A percentile compares a stretch with the other conserved stretches of the same genome.
These are phyloP conservation scores for Drosophila fuyamai DNA, from an alignment of 1,140 invertebrate genomes.

Conservation along the genomic window DNA sequence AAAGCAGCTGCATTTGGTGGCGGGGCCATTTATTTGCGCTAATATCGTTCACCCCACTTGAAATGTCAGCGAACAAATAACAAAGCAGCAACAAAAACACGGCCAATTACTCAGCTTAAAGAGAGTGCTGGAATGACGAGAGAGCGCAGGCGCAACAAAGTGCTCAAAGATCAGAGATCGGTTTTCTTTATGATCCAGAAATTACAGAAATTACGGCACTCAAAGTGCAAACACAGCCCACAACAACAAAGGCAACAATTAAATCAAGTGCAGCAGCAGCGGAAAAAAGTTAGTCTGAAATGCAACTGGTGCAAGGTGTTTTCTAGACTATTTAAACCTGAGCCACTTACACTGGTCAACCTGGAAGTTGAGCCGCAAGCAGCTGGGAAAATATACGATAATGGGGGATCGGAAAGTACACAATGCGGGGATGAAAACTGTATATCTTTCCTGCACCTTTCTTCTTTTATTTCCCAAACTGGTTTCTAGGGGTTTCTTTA, in stretches of 20 bases:
- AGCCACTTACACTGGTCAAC: constrained; percentile 47
- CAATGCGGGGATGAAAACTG: constrained; percentile 31
- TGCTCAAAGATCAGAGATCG: constrained; percentile 29
- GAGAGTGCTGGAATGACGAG: constrained; percentile 6
- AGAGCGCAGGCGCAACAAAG: constrained; percentile 49
- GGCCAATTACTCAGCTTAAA: constrained; percentile 40
- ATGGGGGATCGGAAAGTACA: background rate
- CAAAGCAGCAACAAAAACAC: constrained; percentile 30
- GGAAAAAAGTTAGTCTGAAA: constrained; percentile 48
- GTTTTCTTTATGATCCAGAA: constrained; percentile 22
- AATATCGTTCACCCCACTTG: constrained; percentile 82
- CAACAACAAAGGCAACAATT: constrained; percentile 27
- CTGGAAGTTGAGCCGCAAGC: constrained; percentile 11
- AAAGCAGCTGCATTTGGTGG: constrained; percentile 68
- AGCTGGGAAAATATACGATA: constrained; percentile 20
- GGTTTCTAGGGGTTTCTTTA: constrained; percentile 15
- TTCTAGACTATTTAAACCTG: constrained; percentile 41
- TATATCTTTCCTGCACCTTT: constrained; percentile 4
- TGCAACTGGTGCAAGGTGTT: constrained; percentile 76
- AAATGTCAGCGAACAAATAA: constrained; percentile 74
- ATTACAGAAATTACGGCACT: constrained; percentile 14
- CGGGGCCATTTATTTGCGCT: constrained; percentile 79
- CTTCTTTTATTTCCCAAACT: constrained; percentile 9
- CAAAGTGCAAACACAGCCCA: constrained; percentile 22
- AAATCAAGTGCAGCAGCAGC: constrained; percentile 24